A percentile compares a stretch with the other conserved stretches of the same genome.
Conservation (phyloP, 2,888 invertebrate genomes). For the Athalia cordata region DNA sequence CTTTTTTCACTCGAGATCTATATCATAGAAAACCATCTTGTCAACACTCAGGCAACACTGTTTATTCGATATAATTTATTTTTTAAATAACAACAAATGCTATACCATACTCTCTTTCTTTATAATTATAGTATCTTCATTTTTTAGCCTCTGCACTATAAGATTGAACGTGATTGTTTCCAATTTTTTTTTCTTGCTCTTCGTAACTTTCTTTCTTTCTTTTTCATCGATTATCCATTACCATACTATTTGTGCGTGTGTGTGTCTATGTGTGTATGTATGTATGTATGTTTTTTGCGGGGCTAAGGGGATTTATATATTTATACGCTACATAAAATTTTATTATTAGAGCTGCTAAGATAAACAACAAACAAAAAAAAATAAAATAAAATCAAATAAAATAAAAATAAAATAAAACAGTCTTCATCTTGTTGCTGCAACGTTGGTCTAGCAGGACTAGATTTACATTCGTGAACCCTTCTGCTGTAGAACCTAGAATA, state of each 20-base stretch:
- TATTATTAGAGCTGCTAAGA: conserved; percentile 29
- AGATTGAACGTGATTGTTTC: conserved; percentile 12
- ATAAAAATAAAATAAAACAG: conserved; percentile 60
- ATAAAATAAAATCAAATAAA: conserved; percentile 56
- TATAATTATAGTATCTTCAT: conserved; percentile 18
- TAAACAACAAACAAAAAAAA: conserved; percentile 41
- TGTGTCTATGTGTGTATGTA: background rate
- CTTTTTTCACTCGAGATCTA: background rate
- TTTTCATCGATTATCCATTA: conserved; percentile 3
- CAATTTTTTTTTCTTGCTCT: conserved; percentile 4
- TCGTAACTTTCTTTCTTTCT: background rate
- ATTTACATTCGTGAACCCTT: conserved; percentile 95
- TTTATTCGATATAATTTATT: conserved; percentile 33
- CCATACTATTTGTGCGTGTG: conserved; percentile 12
- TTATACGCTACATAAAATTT: conserved; percentile 29
- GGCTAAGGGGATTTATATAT: background rate
- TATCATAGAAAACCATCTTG: conserved; percentile 31
- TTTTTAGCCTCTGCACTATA: conserved; percentile 34
- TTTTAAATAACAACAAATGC: conserved; percentile 35
- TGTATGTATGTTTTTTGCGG: no score
- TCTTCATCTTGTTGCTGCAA: conserved; percentile 66
- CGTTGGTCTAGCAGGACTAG: conserved; percentile 59
- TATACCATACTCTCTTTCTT: conserved; percentile 12
- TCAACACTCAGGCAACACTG: conserved; percentile 34
- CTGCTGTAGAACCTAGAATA: conserved; percentile 86